A percentile compares a stretch with the other conserved stretches of the same genome.
phyloP scores from a whole-genome alignment of 1,140 invertebrate species.

The Pogonus chalceus region DNA sequence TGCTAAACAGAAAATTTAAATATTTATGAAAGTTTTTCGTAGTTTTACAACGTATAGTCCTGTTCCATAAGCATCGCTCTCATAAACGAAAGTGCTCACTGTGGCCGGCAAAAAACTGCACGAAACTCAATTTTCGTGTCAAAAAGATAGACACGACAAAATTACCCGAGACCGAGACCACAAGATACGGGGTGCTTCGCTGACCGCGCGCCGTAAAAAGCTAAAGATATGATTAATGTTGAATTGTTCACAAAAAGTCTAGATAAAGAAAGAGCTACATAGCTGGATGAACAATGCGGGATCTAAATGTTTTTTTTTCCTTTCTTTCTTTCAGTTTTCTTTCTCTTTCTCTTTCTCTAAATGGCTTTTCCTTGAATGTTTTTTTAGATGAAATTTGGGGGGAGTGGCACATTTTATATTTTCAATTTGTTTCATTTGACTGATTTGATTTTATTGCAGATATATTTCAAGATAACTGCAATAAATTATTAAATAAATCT shows the following conservation, averaged over 20 bases:
- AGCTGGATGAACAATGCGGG: background rate
- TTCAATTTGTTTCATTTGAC: too few species aligned
- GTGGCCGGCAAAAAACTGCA: background rate
- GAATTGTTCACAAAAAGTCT: background rate
- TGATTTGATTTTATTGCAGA: too few species aligned
- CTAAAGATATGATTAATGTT: background rate
- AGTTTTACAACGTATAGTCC: background rate
- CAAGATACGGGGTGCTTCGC: background rate
- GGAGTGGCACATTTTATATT: too few species aligned
- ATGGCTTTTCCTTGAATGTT: too few species aligned
- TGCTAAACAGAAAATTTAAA: background rate
- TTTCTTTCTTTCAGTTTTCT: too few species aligned
- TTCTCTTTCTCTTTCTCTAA: too few species aligned
- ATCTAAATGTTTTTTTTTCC: background rate
- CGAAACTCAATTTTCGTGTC: background rate
- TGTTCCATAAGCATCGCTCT: background rate
- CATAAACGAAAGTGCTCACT: background rate
- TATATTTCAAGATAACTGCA: too few species aligned
- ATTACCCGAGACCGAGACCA: background rate
- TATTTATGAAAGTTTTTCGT: background rate
- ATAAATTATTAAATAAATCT: too few species aligned
- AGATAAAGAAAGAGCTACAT: background rate
- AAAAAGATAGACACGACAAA: background rate
- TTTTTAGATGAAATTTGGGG: too few species aligned
- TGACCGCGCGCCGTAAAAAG: background rate